Conservation (phyloP, 2,888 invertebrate species). For the Tetrapedia diversipes region DNA sequence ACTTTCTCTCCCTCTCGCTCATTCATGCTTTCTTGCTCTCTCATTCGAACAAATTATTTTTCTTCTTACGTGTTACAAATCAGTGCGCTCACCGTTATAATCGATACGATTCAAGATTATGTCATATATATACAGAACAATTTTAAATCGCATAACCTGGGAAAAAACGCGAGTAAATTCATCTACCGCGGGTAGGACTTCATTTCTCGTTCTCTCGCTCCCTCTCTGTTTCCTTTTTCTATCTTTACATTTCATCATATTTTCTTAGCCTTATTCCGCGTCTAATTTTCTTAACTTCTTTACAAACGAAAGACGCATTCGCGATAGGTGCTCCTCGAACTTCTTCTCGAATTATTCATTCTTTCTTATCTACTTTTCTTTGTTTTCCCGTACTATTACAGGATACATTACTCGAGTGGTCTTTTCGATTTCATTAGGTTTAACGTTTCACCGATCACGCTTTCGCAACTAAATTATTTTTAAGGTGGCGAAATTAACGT, state of each 20-base stretch:
- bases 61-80: conserved; percentile 75
- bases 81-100: conserved; percentile 79
- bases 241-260: background rate
- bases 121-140: conserved; percentile 73
- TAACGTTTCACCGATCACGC: too few species aligned
- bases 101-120: conserved; percentile 77
- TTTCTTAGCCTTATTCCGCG: conserved; percentile 6
- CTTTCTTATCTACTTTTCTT: background rate
- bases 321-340: conserved; percentile 36
- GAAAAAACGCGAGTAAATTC: conserved; percentile 71
- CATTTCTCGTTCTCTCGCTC: conserved; percentile 17
- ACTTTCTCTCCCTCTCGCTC: background rate
- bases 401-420: background rate
- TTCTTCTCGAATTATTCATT: background rate
- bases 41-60: conserved; percentile 48
- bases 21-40: background rate
- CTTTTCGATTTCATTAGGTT: too few species aligned
- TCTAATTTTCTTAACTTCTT: conserved; percentile 20
- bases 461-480: too few species aligned
- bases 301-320: conserved; percentile 42
- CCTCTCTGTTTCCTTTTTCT: background rate
- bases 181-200: conserved; percentile 58
- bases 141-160: conserved; percentile 71
- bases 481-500: too few species aligned
- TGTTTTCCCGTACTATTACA: too few species aligned